Evolutionary conservation across 2,797 vertebrate genomes (phyloP), one percentile per base, ranked within the genome.

Genomic region (Pseudochaenichthys georgianus): DNA sequence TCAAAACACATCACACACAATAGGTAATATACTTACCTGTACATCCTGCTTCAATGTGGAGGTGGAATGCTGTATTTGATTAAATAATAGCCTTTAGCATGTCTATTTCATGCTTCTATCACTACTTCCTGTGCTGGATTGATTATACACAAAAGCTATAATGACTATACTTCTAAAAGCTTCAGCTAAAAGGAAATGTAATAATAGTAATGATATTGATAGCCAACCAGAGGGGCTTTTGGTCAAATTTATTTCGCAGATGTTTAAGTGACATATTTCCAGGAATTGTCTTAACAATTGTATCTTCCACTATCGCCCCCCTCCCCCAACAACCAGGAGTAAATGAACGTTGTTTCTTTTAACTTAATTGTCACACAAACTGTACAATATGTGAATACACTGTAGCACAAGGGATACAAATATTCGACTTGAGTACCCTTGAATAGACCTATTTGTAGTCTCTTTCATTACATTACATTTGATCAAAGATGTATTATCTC

Each of bases 211-310:
- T 13, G 11, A 47, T 13, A 66, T 41, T 21, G 45, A 78, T 31
- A 6, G 75, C 13, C 45, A 77, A 67, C 15, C 64, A 58, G 42
- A 5, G 3, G 16, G 52, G 70, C 45, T 73, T 89, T 87, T 85
- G 84, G 75, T 85, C 79, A 89, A 92, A 90, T 92, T 89, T 91
- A 92, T 92, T 91, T 83, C n/a, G 52, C 83, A 89, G 82, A 79
- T 83, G 76, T 84, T 88, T 75, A 70, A 78, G 75, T 87, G 82
- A 90, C 86, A 89, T 75, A 57, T 87, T 89, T 83, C 46, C 54
- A 84, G 85, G 82, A 88, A 92, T 91, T 91, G 88, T 93, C 90
- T 86, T 69, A 80, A 90, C 87, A 91, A 74, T 52, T 67, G 88
- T 46, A 60, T 75, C 51, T 67, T 84, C 70, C 75, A 69, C 43